Evolutionary conservation across 2,113 vertebrate genomes (phyloP).

Genomic region (Mus pahari): DNA sequence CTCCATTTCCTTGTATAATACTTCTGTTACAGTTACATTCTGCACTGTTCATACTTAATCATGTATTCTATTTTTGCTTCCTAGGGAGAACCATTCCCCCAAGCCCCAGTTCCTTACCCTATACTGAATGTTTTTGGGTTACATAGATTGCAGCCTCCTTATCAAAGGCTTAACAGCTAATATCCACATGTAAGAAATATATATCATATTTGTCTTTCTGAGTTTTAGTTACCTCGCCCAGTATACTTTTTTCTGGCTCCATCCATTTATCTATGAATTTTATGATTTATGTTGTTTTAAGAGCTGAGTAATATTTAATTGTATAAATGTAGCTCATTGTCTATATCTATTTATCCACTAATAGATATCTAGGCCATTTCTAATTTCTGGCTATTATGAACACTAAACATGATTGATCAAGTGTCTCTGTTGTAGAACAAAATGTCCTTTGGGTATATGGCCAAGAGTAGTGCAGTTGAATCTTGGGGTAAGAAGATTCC

Average conservation of each 20-base stretch:
- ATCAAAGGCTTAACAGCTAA: background rate
- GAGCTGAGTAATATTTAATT: background rate
- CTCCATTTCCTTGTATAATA: background rate
- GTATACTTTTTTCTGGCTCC: background rate
- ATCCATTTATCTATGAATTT: background rate
- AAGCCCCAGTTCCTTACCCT: background rate
- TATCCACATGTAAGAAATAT: background rate
- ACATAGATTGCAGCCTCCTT: background rate
- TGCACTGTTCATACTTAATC: background rate
- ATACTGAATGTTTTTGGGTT: background rate
- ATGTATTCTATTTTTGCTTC: background rate
- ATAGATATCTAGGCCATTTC: background rate
- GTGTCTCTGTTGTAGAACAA: background rate
- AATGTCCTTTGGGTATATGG: background rate
- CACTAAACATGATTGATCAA: background rate
- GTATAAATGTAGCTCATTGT: background rate
- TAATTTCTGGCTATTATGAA: background rate
- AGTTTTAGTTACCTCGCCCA: background rate
- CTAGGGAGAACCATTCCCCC: background rate
- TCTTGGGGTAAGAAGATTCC: background rate
- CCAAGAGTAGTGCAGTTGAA: background rate
- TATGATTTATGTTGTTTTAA: background rate
- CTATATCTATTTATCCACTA: background rate
- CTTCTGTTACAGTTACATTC: background rate
- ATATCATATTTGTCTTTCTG: background rate